phyloP scores from a whole-genome alignment of 2,888 invertebrate genomes.

The Melangyna quadrimaculata region DNA sequence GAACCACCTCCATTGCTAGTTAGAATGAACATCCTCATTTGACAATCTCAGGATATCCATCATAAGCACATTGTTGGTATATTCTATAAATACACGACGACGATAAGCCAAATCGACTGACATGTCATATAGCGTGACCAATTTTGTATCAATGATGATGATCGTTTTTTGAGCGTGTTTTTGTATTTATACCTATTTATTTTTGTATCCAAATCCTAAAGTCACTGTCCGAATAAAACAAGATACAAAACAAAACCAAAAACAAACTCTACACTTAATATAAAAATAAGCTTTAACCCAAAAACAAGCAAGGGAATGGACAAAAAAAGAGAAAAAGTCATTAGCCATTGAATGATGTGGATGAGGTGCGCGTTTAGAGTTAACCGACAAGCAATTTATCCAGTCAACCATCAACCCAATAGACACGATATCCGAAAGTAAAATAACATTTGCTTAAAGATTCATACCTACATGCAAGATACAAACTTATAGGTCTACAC shows the following conservation, averaged over 20 bases:
- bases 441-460: conserved; percentile 22
- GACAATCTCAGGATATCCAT: conserved; percentile 37
- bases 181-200: not conserved
- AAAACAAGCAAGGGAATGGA: conserved; percentile 13
- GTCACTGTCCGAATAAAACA: conserved; percentile 3
- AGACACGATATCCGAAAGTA: conserved; percentile 48
- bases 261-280: not conserved
- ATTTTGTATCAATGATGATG: conserved; percentile 56
- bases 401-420: conserved; percentile 56
- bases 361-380: conserved; percentile 48
- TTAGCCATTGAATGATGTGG: conserved; percentile 43
- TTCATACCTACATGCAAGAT: not conserved
- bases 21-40: conserved; percentile 37
- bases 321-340: conserved; percentile 40
- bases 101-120: conserved; percentile 48
- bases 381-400: conserved; percentile 54
- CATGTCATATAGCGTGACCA: conserved; percentile 68
- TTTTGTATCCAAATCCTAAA: not conserved
- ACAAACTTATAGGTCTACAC: not conserved
- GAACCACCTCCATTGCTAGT: not conserved
- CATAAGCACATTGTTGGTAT: conserved; percentile 50
- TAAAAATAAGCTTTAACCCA: not conserved
- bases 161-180: conserved; percentile 17
- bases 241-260: not conserved
- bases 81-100: conserved; percentile 7